Percentiles rank a stretch among this genome's conserved stretches.
Evolutionary conservation across 2,113 vertebrate species (phyloP).

Genomic region (Dipodomys ordii): DNA sequence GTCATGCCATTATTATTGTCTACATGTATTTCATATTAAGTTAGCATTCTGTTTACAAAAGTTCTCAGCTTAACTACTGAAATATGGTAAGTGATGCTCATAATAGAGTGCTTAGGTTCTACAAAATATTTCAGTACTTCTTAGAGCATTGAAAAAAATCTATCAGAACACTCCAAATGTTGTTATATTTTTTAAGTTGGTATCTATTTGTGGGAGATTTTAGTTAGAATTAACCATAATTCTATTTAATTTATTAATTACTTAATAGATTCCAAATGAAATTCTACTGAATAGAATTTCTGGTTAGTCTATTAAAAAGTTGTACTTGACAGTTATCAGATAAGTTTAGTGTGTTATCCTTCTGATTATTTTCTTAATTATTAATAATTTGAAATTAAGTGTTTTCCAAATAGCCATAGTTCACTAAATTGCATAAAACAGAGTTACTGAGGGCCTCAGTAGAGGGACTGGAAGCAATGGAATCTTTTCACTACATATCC

Average conservation of each 20-base stretch:
- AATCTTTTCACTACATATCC: not conserved
- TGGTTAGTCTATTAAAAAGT: constrained; percentile 37
- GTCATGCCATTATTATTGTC: not conserved
- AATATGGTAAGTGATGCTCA: not conserved
- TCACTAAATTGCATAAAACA: not conserved
- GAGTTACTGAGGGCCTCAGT: not conserved
- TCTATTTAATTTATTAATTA: too few species aligned
- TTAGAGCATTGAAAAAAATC: constrained; percentile 11
- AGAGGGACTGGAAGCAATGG: not conserved
- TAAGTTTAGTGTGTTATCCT: constrained; percentile 22
- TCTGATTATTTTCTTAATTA: constrained; percentile 29
- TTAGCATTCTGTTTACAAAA: not conserved
- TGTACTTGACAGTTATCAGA: not conserved
- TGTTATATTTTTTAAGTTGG: constrained; percentile 46
- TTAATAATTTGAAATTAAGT: constrained; percentile 25
- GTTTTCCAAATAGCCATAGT: constrained; percentile 1
- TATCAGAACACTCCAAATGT: not conserved
- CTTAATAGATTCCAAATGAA: too few species aligned
- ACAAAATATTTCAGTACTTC: constrained; percentile 20
- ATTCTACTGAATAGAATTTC: constrained; percentile 36
- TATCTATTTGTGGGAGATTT: too few species aligned
- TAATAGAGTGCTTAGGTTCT: not conserved
- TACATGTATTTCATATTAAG: constrained; percentile 37
- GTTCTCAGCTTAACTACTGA: not conserved
- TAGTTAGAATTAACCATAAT: too few species aligned